Evolutionary conservation across 2,888 invertebrate genomes (phyloP).

Genomic region (Hermaeophaga mercurialis): DNA sequence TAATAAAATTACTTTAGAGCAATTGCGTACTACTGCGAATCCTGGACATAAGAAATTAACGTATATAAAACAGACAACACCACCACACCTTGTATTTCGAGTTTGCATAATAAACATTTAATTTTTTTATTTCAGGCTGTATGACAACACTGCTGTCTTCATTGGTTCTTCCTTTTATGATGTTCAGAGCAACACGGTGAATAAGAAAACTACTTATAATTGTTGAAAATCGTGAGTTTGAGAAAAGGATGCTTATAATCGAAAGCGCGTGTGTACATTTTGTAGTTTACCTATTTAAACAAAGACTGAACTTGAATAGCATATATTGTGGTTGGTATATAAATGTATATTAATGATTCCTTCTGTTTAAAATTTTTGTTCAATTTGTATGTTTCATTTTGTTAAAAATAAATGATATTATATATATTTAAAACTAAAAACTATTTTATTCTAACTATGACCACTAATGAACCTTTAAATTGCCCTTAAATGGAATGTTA

Average conservation of each 20-base stretch:
- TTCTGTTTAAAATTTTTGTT: not conserved
- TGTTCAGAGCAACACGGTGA: slow-evolving; percentile 26
- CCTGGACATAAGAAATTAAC: too few relatives aligned
- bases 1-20: too few relatives aligned
- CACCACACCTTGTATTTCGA: too few relatives aligned
- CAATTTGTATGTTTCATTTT: not conserved
- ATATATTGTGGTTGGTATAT: slow-evolving; percentile 8
- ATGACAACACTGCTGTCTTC: slow-evolving; percentile 9
- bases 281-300: slow-evolving; percentile 53
- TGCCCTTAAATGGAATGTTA: too few relatives aligned
- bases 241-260: slow-evolving; percentile 49
- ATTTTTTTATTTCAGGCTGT: slow-evolving; percentile 22
- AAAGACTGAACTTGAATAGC: slow-evolving; percentile 53
- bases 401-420: not conserved
- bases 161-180: slow-evolving; percentile 16
- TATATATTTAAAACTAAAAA: not conserved
- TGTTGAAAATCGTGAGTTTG: slow-evolving; percentile 40
- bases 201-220: slow-evolving; percentile 30
- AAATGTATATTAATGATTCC: not conserved
- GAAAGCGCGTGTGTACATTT: slow-evolving; percentile 53
- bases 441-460: too few relatives aligned
- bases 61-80: too few relatives aligned
- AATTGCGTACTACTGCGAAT: too few relatives aligned
- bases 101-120: not conserved
- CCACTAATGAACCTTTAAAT: too few relatives aligned